Percentiles rank a stretch among this genome's conserved stretches.
phyloP scores from a whole-genome alignment of 2,797 vertebrate species.

The Neostethus bicornis region DNA sequence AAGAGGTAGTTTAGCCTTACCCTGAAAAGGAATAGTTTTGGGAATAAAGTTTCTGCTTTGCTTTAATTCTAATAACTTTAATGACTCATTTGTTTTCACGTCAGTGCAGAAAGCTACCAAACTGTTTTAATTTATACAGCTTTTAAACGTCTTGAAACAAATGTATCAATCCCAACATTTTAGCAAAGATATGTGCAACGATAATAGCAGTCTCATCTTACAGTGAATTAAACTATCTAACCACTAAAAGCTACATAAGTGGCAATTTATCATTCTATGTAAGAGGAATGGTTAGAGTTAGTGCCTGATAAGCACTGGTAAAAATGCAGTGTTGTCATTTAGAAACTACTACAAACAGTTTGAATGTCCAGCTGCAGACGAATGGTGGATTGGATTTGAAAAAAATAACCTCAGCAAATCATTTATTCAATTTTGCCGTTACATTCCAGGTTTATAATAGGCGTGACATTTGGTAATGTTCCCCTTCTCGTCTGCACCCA shows the following conservation, averaged over 20 bases:
- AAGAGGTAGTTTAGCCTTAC: conserved; percentile 61
- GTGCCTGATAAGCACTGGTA: neutral
- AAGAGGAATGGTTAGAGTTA: conserved; percentile 23
- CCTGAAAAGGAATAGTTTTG: conserved; percentile 47
- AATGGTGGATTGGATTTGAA: conserved; percentile 7
- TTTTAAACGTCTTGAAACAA: conserved; percentile 57
- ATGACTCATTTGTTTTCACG: conserved; percentile 57
- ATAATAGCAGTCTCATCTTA: conserved; percentile 44
- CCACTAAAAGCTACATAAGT: conserved; percentile 36
- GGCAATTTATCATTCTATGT: conserved; percentile 21
- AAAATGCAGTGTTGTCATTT: neutral
- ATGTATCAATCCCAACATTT: conserved; percentile 42
- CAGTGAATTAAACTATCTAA: conserved; percentile 22
- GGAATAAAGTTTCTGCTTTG: conserved; percentile 55
- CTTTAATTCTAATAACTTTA: conserved; percentile 65
- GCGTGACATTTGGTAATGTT: conserved; percentile 51
- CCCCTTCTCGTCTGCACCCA: conserved; percentile 29
- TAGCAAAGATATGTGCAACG: conserved; percentile 39
- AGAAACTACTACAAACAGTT: conserved; percentile 12
- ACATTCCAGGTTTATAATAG: conserved; percentile 47
- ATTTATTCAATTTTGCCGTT: conserved; percentile 51
- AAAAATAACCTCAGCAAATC: conserved; percentile 35
- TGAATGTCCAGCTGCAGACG: conserved; percentile 15
- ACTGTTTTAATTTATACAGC: conserved; percentile 60
- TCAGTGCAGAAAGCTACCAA: conserved; percentile 52